Base-by-base conservation (phyloP, 2,113 vertebrate genomes). In the Phrynosoma blainvillii region DNA sequence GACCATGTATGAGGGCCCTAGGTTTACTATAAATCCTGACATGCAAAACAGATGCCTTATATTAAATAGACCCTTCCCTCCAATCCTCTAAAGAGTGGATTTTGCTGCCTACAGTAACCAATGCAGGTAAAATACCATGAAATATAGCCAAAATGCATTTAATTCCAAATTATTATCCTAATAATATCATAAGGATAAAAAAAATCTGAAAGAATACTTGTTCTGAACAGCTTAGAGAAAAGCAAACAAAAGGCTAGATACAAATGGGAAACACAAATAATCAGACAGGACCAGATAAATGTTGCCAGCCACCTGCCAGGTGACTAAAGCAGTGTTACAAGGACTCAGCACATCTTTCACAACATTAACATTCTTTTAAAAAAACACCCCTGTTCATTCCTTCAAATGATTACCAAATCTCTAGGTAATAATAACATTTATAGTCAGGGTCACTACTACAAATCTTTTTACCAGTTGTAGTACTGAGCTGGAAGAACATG, bases 111-210 rank as follows among this genome's bases (percentile, higher is more conserved):
- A 20, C 14, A 85, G 6, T 23, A 47, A 20, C 12, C 10, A 47
- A 10, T n/a, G 21, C 42, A 86, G 25, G 25, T 71, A 84, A 84
- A 47, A 25, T 40, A 16, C 21, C 13, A 7, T 82, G 36, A 27
- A 70, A 83, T 83, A 42, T n/a, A 21, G 68, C 47, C 20, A 20
- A 83, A 52, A 54, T 65, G 18, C n/a, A 5, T 27, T 82, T 42
- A 82, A 78, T 12, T 65, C 10, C 42, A 71, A 71, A 30, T 71
- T 3, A 71, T 71, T 71, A 27, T 84, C n/a, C n/a, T 78, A 52
- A 78, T 78, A 68, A 77, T 86, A 36, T n/a, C 4, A n/a, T 66
- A 68, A 84, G 52, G 70, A 79, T 68, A 68, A 86, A 68, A 77
- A 52, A 68, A 68, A 4, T 32, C 74, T 18, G 18, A 20, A 85